phyloP scores from a whole-genome alignment of 2,888 invertebrate genomes.

The Chymomyza procnemis region DNA sequence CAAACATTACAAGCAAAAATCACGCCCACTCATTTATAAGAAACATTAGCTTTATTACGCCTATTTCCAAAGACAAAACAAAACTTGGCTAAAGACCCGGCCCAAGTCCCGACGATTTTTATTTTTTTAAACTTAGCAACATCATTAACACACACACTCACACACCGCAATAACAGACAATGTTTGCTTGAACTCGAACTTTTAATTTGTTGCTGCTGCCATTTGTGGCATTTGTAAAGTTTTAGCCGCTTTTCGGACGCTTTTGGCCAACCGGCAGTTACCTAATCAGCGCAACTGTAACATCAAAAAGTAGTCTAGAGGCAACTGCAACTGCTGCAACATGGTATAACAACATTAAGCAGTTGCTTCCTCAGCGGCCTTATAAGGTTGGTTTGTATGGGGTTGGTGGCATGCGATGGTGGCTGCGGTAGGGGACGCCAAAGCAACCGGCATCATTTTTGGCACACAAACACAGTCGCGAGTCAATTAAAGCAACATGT shows the following conservation, averaged over 20 bases:
- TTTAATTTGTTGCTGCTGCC: constrained; percentile 34
- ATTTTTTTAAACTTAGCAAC: constrained; percentile 17
- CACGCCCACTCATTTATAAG: not conserved
- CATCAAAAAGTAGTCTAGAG: constrained; percentile 23
- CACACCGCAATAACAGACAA: constrained; percentile 15
- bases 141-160: constrained; percentile 9
- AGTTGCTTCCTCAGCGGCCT: constrained; percentile 52
- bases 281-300: constrained; percentile 54
- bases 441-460: constrained; percentile 30
- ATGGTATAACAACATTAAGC: constrained; percentile 8
- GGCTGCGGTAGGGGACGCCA: not conserved
- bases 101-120: constrained; percentile 13
- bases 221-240: constrained; percentile 13
- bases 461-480: constrained; percentile 62
- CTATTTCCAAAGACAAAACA: not conserved
- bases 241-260: constrained; percentile 5
- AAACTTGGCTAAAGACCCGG: not conserved
- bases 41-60: not conserved
- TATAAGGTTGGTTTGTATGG: not conserved
- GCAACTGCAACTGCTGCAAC: constrained; percentile 36
- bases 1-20: not conserved
- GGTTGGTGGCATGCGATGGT: too few species aligned
- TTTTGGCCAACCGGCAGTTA: constrained; percentile 35
- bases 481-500: constrained; percentile 68
- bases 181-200: constrained; percentile 76